Evolutionary conservation across 2,113 vertebrate species (phyloP).

Genomic region (Notothenia coriiceps): DNA sequence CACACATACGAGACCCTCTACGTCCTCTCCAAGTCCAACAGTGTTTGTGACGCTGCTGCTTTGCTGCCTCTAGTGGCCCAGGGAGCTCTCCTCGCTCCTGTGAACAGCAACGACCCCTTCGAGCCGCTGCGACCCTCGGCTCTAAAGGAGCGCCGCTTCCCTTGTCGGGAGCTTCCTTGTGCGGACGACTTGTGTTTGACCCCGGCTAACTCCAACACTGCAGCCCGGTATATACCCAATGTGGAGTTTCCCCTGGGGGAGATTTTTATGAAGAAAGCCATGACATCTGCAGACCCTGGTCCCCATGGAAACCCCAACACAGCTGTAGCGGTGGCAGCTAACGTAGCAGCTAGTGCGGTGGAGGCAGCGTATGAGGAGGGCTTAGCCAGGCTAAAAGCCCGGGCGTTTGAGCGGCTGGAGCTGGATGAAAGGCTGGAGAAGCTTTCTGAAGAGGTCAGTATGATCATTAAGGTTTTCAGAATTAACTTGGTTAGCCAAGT

Average conservation of each 20-base stretch:
- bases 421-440: slow-evolving; percentile 96
- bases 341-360: slow-evolving; percentile 87
- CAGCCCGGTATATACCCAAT: slow-evolving; percentile 92
- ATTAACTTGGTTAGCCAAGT: neutral
- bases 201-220: slow-evolving; percentile 77
- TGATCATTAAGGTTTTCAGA: neutral
- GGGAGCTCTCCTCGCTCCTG: slow-evolving; percentile 86
- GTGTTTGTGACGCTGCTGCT: slow-evolving; percentile 93
- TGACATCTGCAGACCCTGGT: slow-evolving; percentile 87
- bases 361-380: slow-evolving; percentile 97
- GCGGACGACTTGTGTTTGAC: slow-evolving; percentile 86
- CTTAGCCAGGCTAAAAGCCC: slow-evolving; percentile 93
- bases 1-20: slow-evolving; percentile 99
- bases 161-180: slow-evolving; percentile 83
- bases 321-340: slow-evolving; percentile 88
- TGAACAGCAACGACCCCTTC: slow-evolving; percentile 88
- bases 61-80: slow-evolving; percentile 92
- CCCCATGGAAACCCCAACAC: slow-evolving; percentile 82
- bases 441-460: slow-evolving; percentile 91
- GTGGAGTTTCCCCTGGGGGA: slow-evolving; percentile 95
- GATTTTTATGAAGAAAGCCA: slow-evolving; percentile 91
- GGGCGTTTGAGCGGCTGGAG: slow-evolving; percentile 95
- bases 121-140: slow-evolving; percentile 91
- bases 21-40: slow-evolving; percentile 98
- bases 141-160: slow-evolving; percentile 90